These are phyloP conservation scores for Diarsia brunnea DNA, from an alignment of 2,888 invertebrate genomes.

Conservation along the genomic window DNA sequence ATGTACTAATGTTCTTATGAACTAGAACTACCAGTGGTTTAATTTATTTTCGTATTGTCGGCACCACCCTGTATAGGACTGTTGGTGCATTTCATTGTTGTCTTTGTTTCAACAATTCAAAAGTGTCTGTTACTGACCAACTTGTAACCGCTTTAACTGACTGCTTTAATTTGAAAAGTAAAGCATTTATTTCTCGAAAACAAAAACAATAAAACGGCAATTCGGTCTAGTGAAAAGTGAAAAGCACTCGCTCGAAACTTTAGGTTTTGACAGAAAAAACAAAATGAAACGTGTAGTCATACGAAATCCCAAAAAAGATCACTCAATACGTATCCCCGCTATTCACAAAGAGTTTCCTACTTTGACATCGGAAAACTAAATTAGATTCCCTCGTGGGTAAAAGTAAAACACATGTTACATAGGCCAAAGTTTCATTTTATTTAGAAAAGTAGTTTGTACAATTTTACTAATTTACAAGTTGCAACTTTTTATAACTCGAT, in stretches of 20 bases:
- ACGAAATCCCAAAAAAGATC: conserved; percentile 56
- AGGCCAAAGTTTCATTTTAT: conserved; percentile 90
- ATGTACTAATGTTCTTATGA: too few species aligned
- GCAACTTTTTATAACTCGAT: conserved; percentile 66
- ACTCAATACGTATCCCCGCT: conserved; percentile 48
- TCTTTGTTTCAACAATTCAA: too few species aligned
- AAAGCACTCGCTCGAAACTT: conserved; percentile 40
- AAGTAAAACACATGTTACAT: conserved; percentile 79
- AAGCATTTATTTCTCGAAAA: too few species aligned
- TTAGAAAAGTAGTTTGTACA: conserved; percentile 90
- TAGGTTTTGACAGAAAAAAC: conserved; percentile 30
- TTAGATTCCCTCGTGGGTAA: conserved; percentile 45
- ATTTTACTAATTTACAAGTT: conserved; percentile 84
- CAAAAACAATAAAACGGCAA: background rate
- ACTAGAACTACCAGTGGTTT: too few species aligned
- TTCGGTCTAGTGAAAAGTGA: conserved; percentile 17
- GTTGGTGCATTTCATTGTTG: too few species aligned
- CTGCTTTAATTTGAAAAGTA: too few species aligned
- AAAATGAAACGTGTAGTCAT: conserved; percentile 48
- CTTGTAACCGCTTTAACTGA: too few species aligned
- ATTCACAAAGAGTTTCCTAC: conserved; percentile 59
- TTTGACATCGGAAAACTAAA: conserved; percentile 59
- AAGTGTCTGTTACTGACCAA: too few species aligned
- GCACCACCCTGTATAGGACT: too few species aligned
- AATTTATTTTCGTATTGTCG: too few species aligned